Conservation (phyloP, 1,140 invertebrate species). For the Aphaenogaster floridana region DNA sequence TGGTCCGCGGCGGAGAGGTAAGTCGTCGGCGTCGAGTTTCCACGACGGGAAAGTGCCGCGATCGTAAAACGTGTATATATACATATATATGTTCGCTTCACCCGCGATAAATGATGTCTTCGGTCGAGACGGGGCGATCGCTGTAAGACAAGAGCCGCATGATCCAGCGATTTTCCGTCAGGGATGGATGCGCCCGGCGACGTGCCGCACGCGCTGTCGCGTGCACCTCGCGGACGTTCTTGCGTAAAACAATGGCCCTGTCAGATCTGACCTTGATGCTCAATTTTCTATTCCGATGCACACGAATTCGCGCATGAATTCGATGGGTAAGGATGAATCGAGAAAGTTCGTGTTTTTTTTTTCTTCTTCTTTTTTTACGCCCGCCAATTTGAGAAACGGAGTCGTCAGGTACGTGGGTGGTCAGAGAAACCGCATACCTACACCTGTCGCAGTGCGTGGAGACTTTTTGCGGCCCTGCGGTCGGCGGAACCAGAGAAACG, state of each 20-base stretch:
- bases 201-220: neutral
- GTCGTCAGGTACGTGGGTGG: neutral
- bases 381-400: neutral
- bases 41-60: constrained; percentile 61
- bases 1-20: neutral
- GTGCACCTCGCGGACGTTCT: neutral
- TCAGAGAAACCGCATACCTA: too few relatives aligned
- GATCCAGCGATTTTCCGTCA: neutral
- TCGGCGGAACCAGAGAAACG: constrained; percentile 33
- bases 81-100: constrained; percentile 24
- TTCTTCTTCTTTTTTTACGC: neutral
- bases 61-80: constrained; percentile 19
- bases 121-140: neutral
- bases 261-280: constrained; percentile 28
- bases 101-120: constrained; percentile 3
- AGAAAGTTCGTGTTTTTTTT: neutral
- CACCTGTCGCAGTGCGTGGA: neutral
- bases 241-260: constrained; percentile 3
- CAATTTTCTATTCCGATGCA: neutral
- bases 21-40: constrained; percentile 30
- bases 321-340: neutral
- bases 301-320: neutral
- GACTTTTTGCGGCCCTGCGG: constrained; percentile 23
- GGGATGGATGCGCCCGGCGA: neutral
- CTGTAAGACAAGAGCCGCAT: neutral